Conservation (phyloP, 2,888 invertebrate species). For the Lasioglossum morio region DNA sequence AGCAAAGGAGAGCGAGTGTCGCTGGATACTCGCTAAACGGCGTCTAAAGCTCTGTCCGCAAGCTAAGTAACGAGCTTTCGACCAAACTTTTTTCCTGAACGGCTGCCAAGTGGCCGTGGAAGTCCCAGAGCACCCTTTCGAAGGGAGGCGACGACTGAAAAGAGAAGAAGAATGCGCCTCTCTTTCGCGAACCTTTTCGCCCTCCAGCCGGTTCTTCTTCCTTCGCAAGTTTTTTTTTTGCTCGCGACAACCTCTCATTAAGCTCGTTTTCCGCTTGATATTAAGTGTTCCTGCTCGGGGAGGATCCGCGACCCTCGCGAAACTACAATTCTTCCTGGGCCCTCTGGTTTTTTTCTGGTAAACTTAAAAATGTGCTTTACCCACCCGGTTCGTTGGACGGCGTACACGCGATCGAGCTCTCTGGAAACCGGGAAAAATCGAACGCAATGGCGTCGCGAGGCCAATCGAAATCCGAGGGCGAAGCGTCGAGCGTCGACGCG, state of each 20-base stretch:
- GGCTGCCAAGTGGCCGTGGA: conserved; percentile 77
- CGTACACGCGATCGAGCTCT: background rate
- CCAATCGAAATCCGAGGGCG: background rate
- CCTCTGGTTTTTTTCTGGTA: background rate
- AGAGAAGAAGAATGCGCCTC: conserved; percentile 66
- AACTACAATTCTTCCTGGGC: conserved; percentile 24
- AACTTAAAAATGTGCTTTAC: background rate
- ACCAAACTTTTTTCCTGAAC: conserved; percentile 78
- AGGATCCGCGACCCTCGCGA: no score
- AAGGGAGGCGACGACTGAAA: conserved; percentile 43
- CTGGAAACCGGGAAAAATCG: background rate
- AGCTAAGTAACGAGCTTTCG: conserved; percentile 80
- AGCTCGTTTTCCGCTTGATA: conserved; percentile 79
- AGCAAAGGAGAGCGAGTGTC: conserved; percentile 49
- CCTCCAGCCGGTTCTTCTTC: conserved; percentile 71
- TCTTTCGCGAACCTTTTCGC: conserved; percentile 72
- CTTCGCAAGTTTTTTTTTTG: conserved; percentile 60
- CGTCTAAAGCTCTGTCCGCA: conserved; percentile 77
- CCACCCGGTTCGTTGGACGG: background rate
- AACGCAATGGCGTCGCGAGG: background rate
- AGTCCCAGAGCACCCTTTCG: conserved; percentile 58
- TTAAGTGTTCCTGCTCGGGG: conserved; percentile 71
- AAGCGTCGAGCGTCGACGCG: background rate
- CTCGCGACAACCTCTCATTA: conserved; percentile 75
- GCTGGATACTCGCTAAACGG: conserved; percentile 73